phyloP scores from a whole-genome alignment of 2,113 vertebrate species.

The Vulpes ferrilata region DNA sequence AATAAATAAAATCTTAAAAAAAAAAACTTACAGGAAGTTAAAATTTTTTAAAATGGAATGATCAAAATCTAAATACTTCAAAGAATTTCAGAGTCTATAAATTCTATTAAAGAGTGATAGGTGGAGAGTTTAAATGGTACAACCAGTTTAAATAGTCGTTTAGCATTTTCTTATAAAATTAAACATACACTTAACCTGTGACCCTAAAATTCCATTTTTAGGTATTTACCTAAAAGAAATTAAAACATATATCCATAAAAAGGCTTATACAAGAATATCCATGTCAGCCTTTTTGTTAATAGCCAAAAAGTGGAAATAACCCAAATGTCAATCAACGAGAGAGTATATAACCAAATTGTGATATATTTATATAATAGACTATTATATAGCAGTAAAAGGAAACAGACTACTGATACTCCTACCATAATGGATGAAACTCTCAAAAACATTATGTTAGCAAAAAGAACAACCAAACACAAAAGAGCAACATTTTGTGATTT shows the following conservation, averaged over 20 bases:
- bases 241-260: neutral
- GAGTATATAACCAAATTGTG: neutral
- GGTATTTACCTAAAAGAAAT: constrained; percentile 13
- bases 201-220: neutral
- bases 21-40: neutral
- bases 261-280: neutral
- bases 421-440: neutral
- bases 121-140: neutral
- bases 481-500: neutral
- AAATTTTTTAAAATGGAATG: neutral
- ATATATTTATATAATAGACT: neutral
- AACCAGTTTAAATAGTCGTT: neutral
- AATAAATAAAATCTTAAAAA: neutral
- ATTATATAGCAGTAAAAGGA: neutral
- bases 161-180: constrained; percentile 46
- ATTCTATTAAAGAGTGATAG: neutral
- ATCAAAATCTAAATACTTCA: constrained; percentile 23
- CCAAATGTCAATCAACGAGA: neutral
- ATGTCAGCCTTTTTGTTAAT: constrained; percentile 9
- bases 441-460: neutral
- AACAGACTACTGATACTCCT: neutral
- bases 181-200: neutral
- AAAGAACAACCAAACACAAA: neutral
- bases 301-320: neutral
- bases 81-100: constrained; percentile 33